These are phyloP conservation scores for Arctocebus calabarensis DNA, from an alignment of 2,797 vertebrate species.

Conservation along the genomic window DNA sequence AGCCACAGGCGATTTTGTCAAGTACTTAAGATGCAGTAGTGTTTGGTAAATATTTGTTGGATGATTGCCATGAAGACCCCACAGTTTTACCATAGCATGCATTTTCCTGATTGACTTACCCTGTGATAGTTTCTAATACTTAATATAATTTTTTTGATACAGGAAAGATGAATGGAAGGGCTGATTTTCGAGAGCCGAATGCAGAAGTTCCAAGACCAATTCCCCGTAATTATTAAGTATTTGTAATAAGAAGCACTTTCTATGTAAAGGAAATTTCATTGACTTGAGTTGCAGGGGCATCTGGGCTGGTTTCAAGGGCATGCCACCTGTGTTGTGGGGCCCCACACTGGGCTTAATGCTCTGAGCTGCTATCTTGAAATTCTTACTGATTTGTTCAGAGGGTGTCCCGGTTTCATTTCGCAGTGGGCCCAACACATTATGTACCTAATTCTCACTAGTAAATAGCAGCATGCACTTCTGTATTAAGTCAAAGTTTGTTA, in stretches of 20 bases:
- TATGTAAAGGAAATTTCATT: conserved; percentile 6
- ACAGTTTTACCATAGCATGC: background rate
- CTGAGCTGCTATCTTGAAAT: conserved; percentile 23
- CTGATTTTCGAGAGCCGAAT: conserved; percentile 79
- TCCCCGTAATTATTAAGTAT: conserved; percentile 76
- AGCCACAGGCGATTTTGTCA: background rate
- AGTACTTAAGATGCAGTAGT: background rate
- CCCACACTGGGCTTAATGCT: background rate
- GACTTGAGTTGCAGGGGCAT: conserved; percentile 21
- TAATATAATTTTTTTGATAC: conserved; percentile 68
- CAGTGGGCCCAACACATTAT: background rate
- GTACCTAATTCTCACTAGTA: background rate
- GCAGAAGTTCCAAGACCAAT: conserved; percentile 80
- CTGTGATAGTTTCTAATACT: conserved; percentile 53
- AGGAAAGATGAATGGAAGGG: conserved; percentile 81
- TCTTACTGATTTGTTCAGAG: conserved; percentile 27
- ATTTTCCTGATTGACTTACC: background rate
- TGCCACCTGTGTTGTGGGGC: background rate
- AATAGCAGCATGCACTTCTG: conserved; percentile 32
- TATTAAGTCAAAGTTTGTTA: conserved; percentile 41
- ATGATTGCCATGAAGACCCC: background rate
- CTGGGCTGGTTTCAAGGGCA: background rate
- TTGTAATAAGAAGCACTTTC: conserved; percentile 60
- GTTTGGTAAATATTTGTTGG: conserved; percentile 56
- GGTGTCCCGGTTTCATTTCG: background rate